Evolutionary conservation across 2,888 invertebrate genomes (phyloP), one percentile per base, ranked within the genome.

Genomic region (Heliconius erato): DNA sequence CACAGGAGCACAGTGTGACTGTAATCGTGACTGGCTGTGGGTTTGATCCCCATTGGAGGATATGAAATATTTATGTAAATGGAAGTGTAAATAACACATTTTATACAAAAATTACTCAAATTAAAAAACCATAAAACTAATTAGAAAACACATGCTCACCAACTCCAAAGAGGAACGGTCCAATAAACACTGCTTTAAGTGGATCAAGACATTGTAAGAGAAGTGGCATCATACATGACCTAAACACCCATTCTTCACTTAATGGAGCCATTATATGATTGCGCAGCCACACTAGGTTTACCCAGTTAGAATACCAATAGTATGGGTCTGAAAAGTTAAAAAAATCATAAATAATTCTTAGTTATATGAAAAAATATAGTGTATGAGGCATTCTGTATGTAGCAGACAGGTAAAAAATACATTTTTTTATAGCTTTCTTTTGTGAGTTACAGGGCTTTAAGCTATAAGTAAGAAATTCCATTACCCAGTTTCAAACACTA

Each of bases 171-270:
- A 99, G 98, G 35, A 99, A 91, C 1, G 99, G 99, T 86, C 98
- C 98, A 85, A 98, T 96, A 88, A 99, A 97, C 74, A 99, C 97
- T 35, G 98, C 98, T 83, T 96, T 97, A 59, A 97, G 92, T 0
- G 98, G 98, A 44, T 97, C 94, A 87, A 98, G 97, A 90, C 98
- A 98, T 90, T 99, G 98, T 86, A 99, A 93, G 69, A 99, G 95
- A 68, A 99, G 92, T 7, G 99, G 99, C 94, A 99, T 96, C 98
- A 99, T 99, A 90, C 99, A 99, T 1, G 99, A 98, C 86, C 99
- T 96, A 94, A 99, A 99, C 12, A 99, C 98, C 96, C 99, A 98
- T 92, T 99, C 99, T 93, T 99, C 99, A 82, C 99, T 98, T 79
- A 99, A 92, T 0, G 99, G 99, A 1, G 99, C 99, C 88, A 99